A percentile compares a stretch with the other conserved stretches of the same genome.
phyloP scores from a whole-genome alignment of 2,888 invertebrate genomes.

The Chalcis sispes region DNA sequence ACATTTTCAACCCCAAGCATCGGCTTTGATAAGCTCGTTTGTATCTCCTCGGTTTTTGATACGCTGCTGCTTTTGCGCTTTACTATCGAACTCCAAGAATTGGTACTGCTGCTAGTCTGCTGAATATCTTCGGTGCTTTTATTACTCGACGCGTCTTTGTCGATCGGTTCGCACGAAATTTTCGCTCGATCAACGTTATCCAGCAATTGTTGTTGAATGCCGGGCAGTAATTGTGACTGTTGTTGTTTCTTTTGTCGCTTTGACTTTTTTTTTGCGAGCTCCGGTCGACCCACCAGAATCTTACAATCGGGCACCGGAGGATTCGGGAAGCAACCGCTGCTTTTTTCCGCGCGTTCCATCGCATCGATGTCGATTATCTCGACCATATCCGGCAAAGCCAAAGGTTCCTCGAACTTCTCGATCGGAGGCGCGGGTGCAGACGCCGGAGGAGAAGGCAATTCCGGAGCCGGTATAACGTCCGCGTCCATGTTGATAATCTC shows the following conservation, averaged over 20 bases:
- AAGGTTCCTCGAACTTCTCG: slow-evolving; percentile 15
- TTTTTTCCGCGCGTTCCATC: slow-evolving; percentile 60
- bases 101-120: not conserved
- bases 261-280: slow-evolving; percentile 61
- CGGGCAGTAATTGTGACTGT: not conserved
- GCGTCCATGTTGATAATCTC: slow-evolving; percentile 60
- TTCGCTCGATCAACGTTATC: not conserved
- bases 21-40: slow-evolving; percentile 63
- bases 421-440: slow-evolving; percentile 13
- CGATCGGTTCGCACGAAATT: not conserved
- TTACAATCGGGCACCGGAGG: slow-evolving; percentile 64
- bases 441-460: not conserved
- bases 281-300: slow-evolving; percentile 62
- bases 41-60: slow-evolving; percentile 60
- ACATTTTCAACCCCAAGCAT: slow-evolving; percentile 44
- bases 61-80: slow-evolving; percentile 56
- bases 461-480: slow-evolving; percentile 24
- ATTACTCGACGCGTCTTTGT: not conserved
- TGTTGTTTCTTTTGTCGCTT: slow-evolving; percentile 58
- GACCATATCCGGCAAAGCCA: slow-evolving; percentile 59
- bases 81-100: slow-evolving; percentile 64
- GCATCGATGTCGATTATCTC: slow-evolving; percentile 72
- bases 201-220: not conserved
- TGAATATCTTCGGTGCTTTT: slow-evolving; percentile 33
- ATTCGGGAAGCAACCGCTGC: slow-evolving; percentile 34